Evolutionary conservation across 53 echinoderm and acorn worm species (phyloP).

Genomic region (Temnopleurus reevesii): DNA sequence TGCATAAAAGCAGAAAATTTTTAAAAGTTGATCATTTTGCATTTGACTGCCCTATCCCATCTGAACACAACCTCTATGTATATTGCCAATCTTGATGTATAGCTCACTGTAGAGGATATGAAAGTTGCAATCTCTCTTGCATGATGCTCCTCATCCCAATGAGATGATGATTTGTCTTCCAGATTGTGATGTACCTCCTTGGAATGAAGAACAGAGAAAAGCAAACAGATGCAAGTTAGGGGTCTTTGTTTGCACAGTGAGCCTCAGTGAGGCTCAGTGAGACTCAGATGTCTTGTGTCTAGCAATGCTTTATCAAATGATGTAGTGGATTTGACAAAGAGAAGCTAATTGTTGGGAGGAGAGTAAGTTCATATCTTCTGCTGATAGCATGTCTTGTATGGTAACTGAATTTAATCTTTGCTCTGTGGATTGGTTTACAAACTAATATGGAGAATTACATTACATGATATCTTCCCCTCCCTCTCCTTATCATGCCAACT

Average conservation of each 20-base stretch:
- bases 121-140: slow-evolving; percentile 27
- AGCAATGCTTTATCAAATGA: not conserved
- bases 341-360: not conserved
- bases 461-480: too few relatives aligned
- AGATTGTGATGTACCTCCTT: slow-evolving; percentile 9
- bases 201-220: not conserved
- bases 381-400: not conserved
- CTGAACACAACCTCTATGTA: slow-evolving; percentile 1
- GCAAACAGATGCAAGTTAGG: not conserved
- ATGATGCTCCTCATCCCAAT: slow-evolving; percentile 6
- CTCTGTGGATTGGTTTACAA: too few relatives aligned
- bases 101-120: not conserved
- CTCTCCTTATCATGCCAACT: too few relatives aligned
- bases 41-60: not conserved
- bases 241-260: not conserved
- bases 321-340: not conserved
- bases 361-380: not conserved
- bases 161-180: slow-evolving; percentile 28
- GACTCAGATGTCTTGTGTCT: not conserved
- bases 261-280: too few relatives aligned
- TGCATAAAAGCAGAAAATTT: not conserved
- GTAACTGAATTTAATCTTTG: too few relatives aligned
- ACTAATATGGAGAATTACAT: too few relatives aligned
- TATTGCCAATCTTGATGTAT: slow-evolving; percentile 18
- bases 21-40: not conserved